Conservation (phyloP, 2,113 vertebrate species). For the Gambusia holbrooki region DNA sequence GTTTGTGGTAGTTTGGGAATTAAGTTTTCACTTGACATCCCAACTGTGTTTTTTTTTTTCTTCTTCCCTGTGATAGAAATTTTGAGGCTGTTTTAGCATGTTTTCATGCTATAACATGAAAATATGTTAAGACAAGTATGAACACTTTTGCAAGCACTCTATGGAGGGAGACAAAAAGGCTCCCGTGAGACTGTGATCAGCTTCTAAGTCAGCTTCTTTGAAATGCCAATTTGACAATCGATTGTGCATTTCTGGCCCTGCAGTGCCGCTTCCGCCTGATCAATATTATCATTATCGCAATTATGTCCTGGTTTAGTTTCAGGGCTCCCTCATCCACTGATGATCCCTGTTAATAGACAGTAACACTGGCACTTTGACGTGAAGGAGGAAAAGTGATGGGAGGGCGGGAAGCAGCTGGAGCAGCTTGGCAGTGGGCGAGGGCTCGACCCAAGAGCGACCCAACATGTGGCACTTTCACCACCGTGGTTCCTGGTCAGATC, state of each 20-base stretch:
- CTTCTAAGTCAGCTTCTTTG: conserved; percentile 74
- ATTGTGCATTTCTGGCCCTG: conserved; percentile 71
- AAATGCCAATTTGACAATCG: conserved; percentile 77
- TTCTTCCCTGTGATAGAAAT: neutral
- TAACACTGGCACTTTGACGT: conserved; percentile 64
- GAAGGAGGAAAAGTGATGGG: conserved; percentile 15
- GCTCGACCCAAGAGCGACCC: conserved; percentile 57
- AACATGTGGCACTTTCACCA: conserved; percentile 65
- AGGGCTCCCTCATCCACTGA: conserved; percentile 56
- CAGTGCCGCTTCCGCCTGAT: conserved; percentile 70
- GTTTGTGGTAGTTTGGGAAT: neutral
- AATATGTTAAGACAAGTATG: too few species aligned
- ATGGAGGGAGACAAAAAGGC: conserved; percentile 20
- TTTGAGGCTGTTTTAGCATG: neutral
- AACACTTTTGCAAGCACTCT: neutral
- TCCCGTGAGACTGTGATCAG: conserved; percentile 60
- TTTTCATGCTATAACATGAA: too few species aligned
- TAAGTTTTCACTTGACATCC: neutral
- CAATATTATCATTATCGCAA: conserved; percentile 80
- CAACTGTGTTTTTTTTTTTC: neutral
- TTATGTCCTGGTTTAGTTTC: conserved; percentile 68
- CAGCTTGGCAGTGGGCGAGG: conserved; percentile 63
- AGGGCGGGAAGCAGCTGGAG: conserved; percentile 65
- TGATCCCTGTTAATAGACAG: conserved; percentile 70
- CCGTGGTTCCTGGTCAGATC: conserved; percentile 71